Base-by-base conservation (phyloP, 2,797 vertebrate species). In the Chelmon rostratus region DNA sequence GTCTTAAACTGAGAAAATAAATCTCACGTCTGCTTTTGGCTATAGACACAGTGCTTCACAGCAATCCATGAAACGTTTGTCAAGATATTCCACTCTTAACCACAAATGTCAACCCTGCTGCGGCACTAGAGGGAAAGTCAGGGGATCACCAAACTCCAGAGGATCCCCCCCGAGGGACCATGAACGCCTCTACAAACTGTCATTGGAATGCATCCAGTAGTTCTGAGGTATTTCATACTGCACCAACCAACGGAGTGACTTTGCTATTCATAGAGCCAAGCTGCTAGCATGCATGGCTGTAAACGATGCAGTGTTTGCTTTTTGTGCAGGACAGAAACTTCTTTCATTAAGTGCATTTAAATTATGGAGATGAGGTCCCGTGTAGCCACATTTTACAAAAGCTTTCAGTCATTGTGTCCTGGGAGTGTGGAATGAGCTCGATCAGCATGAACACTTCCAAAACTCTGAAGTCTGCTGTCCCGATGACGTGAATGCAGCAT, bases 261-360 rank as follows among this genome's bases (percentile, higher is more conserved):
- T 4, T 44, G 42, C 12, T 15, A 11, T 47, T 47, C 44, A 47
- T 1, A 37, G 8, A 59, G 38, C n/a, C 15, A 44, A 5, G 6
- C 6, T 15, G 6, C 59, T 18, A 40, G 8, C 15, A 12, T 31
- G 28, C 28, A 3, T 23, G 5, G 5, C 64, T 52, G 31, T n/a
- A 49, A n/a, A 52, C 15, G 71, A 44, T 3, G 15, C 46, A 31
- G 3, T 28, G 11, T 53, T 42, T 23, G 8, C 2, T 6, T 44
- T 19, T 52, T 53, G 16, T n/a, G 9, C 7, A 2, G 1, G 13
- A 28, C 11, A 28, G 2, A 47, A 38, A 61, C 21, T 23, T 57
- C 8, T 57, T 38, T 42, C 15, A 33, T 2, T 33, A 65, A 73
- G 71, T 81, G 64, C 68, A 63, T 72, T 79, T 47, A 44, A 46